phyloP scores from a whole-genome alignment of 2,888 invertebrate genomes.

The Chrysolina americana region DNA sequence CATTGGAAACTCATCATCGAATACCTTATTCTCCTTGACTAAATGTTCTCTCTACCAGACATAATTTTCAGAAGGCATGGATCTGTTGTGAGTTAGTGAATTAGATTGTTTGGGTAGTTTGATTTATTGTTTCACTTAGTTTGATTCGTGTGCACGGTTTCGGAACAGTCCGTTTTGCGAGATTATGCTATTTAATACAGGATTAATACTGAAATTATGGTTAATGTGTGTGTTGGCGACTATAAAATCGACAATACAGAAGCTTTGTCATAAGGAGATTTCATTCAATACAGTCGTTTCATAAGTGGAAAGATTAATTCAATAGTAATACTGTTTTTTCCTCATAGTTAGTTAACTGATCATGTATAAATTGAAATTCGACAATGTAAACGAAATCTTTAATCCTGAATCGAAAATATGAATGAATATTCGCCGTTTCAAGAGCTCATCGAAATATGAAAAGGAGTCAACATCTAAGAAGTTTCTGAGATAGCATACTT shows the following conservation, averaged over 20 bases:
- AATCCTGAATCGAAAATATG: no score
- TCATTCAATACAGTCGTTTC: no score
- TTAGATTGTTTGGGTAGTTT: conserved; percentile 59
- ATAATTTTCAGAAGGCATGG: conserved; percentile 30
- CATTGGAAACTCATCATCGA: no score
- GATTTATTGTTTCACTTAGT: conserved; percentile 60
- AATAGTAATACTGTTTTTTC: no score
- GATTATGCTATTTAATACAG: conserved; percentile 53
- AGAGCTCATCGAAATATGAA: no score
- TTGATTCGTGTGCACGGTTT: conserved; percentile 59
- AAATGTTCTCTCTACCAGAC: conserved; percentile 2
- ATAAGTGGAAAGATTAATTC: no score
- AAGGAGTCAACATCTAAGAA: no score
- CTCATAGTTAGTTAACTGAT: no score
- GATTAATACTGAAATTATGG: neutral
- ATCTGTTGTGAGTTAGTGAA: conserved; percentile 53
- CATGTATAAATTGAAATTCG: no score
- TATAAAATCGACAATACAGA: neutral
- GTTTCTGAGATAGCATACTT: no score
- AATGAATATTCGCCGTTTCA: no score
- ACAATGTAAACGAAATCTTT: no score
- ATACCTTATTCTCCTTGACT: neutral
- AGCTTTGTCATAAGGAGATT: neutral
- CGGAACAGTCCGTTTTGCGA: conserved; percentile 55
- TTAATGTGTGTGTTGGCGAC: neutral